A percentile compares a stretch with the other conserved stretches of the same genome.
Conservation (phyloP, 2,113 vertebrate genomes). For the Mus pahari region DNA sequence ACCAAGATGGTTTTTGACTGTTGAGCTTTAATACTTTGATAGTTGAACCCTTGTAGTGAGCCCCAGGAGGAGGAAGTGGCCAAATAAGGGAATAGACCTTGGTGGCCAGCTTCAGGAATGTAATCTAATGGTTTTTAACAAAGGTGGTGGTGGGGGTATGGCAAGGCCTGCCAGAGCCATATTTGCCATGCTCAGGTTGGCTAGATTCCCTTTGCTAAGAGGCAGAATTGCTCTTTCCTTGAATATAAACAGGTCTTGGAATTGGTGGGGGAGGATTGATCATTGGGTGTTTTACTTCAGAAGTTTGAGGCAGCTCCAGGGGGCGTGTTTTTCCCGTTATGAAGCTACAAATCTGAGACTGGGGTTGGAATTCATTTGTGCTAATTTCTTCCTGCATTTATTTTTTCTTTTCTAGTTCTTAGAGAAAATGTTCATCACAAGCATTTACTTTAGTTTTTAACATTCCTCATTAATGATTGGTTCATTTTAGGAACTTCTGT, state of each 20-base stretch:
- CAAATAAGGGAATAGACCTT: not conserved
- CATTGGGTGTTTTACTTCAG: not conserved
- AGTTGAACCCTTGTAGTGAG: not conserved
- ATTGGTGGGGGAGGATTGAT: not conserved
- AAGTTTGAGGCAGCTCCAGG: not conserved
- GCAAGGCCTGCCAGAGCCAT: not conserved
- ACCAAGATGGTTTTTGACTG: not conserved
- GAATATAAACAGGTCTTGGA: not conserved
- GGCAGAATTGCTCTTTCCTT: not conserved
- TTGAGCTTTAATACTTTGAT: not conserved
- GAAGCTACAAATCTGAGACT: not conserved
- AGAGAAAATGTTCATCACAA: not conserved
- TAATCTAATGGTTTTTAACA: not conserved
- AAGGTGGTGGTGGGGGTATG: not conserved
- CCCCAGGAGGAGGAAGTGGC: not conserved
- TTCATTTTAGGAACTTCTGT: not conserved
- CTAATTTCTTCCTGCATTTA: conserved; percentile 7
- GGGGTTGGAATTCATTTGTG: not conserved
- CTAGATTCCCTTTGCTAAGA: not conserved
- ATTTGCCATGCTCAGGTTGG: not conserved
- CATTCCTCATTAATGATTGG: not conserved
- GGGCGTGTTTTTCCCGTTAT: not conserved
- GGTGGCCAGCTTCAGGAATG: not conserved
- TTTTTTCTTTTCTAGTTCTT: not conserved
- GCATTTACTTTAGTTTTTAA: not conserved